These are phyloP conservation scores for Crematogaster levior DNA, from an alignment of 2,888 invertebrate genomes.

Conservation along the genomic window DNA sequence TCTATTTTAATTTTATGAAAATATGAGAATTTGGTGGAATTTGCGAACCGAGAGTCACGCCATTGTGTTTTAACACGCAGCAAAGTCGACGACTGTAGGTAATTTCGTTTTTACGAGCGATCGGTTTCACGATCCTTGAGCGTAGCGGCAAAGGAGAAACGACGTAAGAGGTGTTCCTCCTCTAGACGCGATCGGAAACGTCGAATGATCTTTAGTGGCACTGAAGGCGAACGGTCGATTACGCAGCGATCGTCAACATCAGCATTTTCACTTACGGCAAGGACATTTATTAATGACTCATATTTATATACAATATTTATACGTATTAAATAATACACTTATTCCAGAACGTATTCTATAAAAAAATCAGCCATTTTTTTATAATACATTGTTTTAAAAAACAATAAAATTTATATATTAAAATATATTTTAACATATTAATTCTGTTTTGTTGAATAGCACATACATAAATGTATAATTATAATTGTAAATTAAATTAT, in stretches of 20 bases:
- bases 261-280: slow-evolving; percentile 77
- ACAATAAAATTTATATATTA: not conserved
- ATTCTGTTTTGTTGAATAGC: too few species aligned
- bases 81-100: slow-evolving; percentile 48
- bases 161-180: slow-evolving; percentile 28
- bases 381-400: not conserved
- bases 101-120: slow-evolving; percentile 65
- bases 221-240: slow-evolving; percentile 25
- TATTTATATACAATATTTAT: slow-evolving; percentile 13
- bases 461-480: too few species aligned
- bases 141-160: slow-evolving; percentile 44
- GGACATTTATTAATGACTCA: slow-evolving; percentile 72
- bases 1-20: not conserved
- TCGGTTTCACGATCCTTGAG: slow-evolving; percentile 64
- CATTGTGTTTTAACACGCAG: slow-evolving; percentile 55
- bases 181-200: slow-evolving; percentile 31
- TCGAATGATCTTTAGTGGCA: slow-evolving; percentile 16
- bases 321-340: not conserved
- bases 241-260: slow-evolving; percentile 55
- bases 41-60: not conserved
- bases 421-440: not conserved
- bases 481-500: too few species aligned
- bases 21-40: not conserved
- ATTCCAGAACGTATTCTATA: not conserved
- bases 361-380: not conserved